Evolutionary conservation across 2,888 invertebrate genomes (phyloP).

Genomic region (Cosmorhoe ocellata): DNA sequence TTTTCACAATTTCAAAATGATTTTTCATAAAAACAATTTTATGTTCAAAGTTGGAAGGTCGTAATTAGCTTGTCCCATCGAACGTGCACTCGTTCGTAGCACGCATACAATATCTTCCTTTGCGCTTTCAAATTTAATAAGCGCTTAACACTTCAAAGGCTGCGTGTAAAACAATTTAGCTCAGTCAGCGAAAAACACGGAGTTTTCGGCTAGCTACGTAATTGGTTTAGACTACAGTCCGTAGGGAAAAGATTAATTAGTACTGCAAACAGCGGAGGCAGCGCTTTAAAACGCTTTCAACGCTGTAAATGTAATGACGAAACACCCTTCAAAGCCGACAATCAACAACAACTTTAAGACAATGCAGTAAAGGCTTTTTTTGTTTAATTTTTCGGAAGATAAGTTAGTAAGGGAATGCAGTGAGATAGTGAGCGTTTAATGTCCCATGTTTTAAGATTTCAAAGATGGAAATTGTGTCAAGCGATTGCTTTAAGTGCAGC

Average conservation of each 20-base stretch:
- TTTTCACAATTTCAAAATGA: too few species aligned
- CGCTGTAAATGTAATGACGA: constrained; percentile 49
- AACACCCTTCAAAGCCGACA: constrained; percentile 28
- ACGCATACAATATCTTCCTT: constrained; percentile 66
- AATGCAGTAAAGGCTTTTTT: constrained; percentile 23
- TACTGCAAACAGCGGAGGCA: constrained; percentile 65
- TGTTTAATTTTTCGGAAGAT: neutral
- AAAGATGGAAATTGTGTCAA: constrained; percentile 43
- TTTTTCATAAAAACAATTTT: too few species aligned
- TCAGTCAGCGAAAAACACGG: constrained; percentile 73
- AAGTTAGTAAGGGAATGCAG: constrained; percentile 33
- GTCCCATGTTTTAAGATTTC: constrained; percentile 45
- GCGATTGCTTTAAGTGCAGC: constrained; percentile 35
- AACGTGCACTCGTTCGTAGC: constrained; percentile 34
- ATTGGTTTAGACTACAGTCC: constrained; percentile 72
- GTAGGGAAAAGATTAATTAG: constrained; percentile 76
- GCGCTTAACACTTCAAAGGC: constrained; percentile 78
- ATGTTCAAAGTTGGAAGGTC: constrained; percentile 21
- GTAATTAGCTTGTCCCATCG: constrained; percentile 14
- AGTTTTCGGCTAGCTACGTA: constrained; percentile 72
- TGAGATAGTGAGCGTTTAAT: constrained; percentile 41
- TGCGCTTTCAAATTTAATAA: constrained; percentile 77
- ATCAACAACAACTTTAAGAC: constrained; percentile 28
- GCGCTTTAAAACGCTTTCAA: constrained; percentile 58
- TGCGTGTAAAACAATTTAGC: constrained; percentile 76